Conservation (phyloP, 2,888 invertebrate species). For the Frankliniella fusca region DNA sequence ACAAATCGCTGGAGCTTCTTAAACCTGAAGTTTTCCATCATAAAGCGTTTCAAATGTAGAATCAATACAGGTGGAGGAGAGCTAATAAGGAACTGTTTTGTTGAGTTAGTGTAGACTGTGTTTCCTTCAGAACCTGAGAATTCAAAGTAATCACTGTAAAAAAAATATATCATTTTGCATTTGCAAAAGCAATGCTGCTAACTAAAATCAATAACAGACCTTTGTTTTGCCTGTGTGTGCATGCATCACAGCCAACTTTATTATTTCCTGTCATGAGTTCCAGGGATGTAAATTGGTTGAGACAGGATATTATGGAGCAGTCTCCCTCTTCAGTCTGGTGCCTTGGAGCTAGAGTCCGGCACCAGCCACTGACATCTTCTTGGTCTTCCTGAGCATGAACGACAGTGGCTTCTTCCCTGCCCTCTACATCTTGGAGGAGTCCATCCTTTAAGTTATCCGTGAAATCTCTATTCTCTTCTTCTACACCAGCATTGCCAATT, state of each 20-base stretch:
- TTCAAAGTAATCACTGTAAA: conserved; percentile 38
- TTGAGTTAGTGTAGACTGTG: conserved; percentile 74
- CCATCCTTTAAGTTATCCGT: background rate
- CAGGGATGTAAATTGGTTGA: conserved; percentile 86
- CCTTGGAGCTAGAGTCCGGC: conserved; percentile 59
- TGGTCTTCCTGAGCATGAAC: conserved; percentile 8
- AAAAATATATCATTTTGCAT: conserved; percentile 36
- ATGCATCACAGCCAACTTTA: conserved; percentile 87
- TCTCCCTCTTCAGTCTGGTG: conserved; percentile 73
- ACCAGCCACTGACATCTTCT: conserved; percentile 48
- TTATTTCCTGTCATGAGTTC: conserved; percentile 89
- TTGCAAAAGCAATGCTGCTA: background rate
- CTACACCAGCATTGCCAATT: background rate
- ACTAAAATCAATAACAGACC: conserved; percentile 41
- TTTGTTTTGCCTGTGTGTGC: conserved; percentile 67
- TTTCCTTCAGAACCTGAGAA: conserved; percentile 53
- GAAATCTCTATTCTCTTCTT: background rate
- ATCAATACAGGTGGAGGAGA: conserved; percentile 91
- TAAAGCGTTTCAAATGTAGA: conserved; percentile 92
- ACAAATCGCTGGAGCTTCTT: conserved; percentile 83
- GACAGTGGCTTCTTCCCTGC: background rate
- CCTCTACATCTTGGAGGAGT: background rate
- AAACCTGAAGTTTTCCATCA: conserved; percentile 70
- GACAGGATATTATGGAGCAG: conserved; percentile 80
- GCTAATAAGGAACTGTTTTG: conserved; percentile 80